Percentiles rank a stretch among this genome's conserved stretches.
Evolutionary conservation across 2,888 invertebrate genomes (phyloP).

Genomic region (Suillia variegata): DNA sequence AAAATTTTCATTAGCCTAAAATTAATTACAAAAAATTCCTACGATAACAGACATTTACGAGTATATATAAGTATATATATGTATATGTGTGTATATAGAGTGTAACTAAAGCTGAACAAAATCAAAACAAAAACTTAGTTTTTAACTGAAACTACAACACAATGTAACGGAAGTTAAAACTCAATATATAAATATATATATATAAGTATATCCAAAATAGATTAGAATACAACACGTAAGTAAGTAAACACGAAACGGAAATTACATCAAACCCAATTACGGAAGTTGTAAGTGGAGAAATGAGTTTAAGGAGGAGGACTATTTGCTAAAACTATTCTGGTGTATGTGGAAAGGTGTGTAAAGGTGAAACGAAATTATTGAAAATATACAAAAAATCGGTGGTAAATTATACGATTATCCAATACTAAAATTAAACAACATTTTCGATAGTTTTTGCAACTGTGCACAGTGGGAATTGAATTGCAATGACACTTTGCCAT

Average conservation of each 20-base stretch:
- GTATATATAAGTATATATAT: background rate
- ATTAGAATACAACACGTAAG: constrained; percentile 7
- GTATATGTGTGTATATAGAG: background rate
- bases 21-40: background rate
- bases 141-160: too few relatives aligned
- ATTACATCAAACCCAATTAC: background rate
- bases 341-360: background rate
- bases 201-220: too few relatives aligned
- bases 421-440: background rate
- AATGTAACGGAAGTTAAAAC: background rate
- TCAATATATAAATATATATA: too few relatives aligned
- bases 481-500: too few relatives aligned
- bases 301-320: background rate
- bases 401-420: constrained; percentile 5
- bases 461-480: too few relatives aligned
- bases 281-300: background rate
- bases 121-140: too few relatives aligned
- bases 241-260: constrained; percentile 17
- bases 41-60: constrained; percentile 1
- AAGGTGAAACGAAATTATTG: background rate
- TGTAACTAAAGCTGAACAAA: background rate
- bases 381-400: constrained; percentile 12
- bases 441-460: too few relatives aligned
- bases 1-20: background rate
- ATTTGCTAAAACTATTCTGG: background rate